Base-by-base conservation (phyloP, 2,888 invertebrate genomes). In the Tetragonula carbonaria region DNA sequence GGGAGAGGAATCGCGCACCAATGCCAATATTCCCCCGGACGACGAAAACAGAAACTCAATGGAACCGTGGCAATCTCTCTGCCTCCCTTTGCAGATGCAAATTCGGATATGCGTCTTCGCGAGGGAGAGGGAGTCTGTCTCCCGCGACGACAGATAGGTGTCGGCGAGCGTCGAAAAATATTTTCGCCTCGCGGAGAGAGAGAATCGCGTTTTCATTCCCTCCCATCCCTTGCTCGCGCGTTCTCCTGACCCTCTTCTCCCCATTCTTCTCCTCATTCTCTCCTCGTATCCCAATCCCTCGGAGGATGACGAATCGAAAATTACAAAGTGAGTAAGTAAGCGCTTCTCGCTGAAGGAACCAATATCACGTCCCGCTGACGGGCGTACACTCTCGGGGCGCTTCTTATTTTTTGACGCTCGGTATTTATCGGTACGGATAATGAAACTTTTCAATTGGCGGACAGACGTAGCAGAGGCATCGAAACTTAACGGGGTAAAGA, bases 11-110 rank as follows among this genome's bases (percentile, higher is more conserved):
- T 83, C 57, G 62, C 74, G 70, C 50, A 78, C 57, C 74, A 33
- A 33, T 66, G 78, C 75, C 86, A 78, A 87, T 86, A 82, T 84
- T 78, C 84, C 84, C 81, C 62, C 71, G n/a, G 45, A 68, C 78
- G 88, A 86, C 88, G 88, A 82, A 84, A 89, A 88, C 83, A 74
- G 84, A 84, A 81, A 86, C 81, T 81, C 81, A 66, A 80, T 76
- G 75, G 84, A 79, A 75, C 73, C 68, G 66, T 82, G 74, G 66
- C 75, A 79, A 84, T 76, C 75, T 79, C 71, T 79, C 66, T 33
- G 77, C 76, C 78, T 66, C 77, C 68, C 76, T 71, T 72, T 74
- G 74, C 72, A 66, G 38, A 82, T 77, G 78, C 80, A 88, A 88
- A 88, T 87, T 87, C 83, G 84, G 66, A 81, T 86, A 86, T 55